Evolutionary conservation across 2,113 vertebrate genomes (phyloP).

Genomic region (Phylloscopus trochiloides): DNA sequence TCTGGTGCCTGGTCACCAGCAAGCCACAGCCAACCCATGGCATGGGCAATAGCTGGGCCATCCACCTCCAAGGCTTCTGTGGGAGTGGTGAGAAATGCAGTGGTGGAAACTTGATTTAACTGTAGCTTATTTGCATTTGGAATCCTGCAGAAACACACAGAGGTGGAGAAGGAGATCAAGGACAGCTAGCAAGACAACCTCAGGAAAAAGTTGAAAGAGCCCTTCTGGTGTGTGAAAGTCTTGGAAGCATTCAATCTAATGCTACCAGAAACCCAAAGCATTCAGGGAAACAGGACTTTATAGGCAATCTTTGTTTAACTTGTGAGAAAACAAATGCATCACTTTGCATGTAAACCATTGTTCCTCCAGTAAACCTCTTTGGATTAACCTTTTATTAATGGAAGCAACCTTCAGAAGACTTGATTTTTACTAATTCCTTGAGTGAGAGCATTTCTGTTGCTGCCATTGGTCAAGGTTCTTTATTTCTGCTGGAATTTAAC

Average conservation of each 20-base stretch:
- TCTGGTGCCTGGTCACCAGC: neutral
- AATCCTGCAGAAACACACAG: neutral
- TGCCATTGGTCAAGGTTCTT: neutral
- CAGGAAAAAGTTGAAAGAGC: neutral
- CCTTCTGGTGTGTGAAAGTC: neutral
- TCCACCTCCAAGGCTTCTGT: neutral
- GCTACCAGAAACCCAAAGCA: neutral
- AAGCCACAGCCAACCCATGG: neutral
- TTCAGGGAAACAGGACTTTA: neutral
- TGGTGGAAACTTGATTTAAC: neutral
- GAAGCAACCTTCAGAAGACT: neutral
- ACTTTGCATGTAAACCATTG: neutral
- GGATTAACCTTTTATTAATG: neutral
- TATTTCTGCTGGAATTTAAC: neutral
- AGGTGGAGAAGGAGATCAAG: neutral
- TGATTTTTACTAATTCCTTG: neutral
- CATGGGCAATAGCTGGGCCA: neutral
- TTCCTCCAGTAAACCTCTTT: neutral
- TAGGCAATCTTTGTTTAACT: neutral
- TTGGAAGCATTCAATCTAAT: neutral
- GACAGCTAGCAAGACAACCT: neutral
- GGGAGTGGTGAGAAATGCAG: neutral
- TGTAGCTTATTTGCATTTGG: neutral
- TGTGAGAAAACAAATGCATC: neutral
- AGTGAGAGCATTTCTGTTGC: neutral